Base-by-base conservation (phyloP, 2,888 invertebrate genomes). In the Hypena proboscidalis region DNA sequence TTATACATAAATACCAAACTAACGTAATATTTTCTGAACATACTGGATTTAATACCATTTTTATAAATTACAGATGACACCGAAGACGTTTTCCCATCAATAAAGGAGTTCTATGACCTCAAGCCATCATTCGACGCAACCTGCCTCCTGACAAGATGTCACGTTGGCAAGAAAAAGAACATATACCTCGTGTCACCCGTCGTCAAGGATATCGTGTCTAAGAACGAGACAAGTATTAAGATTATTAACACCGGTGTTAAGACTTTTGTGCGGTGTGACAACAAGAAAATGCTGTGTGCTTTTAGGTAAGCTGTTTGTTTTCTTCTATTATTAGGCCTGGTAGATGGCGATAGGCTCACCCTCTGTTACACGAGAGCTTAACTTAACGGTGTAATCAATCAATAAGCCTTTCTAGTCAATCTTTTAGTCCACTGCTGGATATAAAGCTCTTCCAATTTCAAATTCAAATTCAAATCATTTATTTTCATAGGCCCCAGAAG, bases 221-320 rank as follows among this genome's bases (percentile, higher is more conserved):
- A 91, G 37, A 99, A 99, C 75, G 95, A 95, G 59, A 83, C 92
- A 7, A 92, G 85, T 53, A 93, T 98, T 7, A 98, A 98, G 92
- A 95, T 99, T 55, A 98, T 99, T 40, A 99, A 99, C 73, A 98
- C 98, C 0, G 99, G 99, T 0, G 97, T 99, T 0, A 98, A 98
- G 83, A 94, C 97, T 0, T 97, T 99, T 76, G 97, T 97, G 1
- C 92, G 98, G 21, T 98, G 97, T 75, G 98, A 98, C 70, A 98
- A 97, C 71, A 97, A 96, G 70, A 95, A 97, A 58, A 96, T 97
- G 90, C 92, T 92, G 3, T 98, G 98, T 82, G 94, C 96, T 1
- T 98, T 97, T 77, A 93, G 94, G 92, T 93, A 39, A 54, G 80
- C 42, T 22, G 7, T 22, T n/a, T n/a, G n/a, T 26, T 13, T 22